Base-by-base conservation (phyloP, 1,140 invertebrate genomes). In the Diorhabda carinulata region DNA sequence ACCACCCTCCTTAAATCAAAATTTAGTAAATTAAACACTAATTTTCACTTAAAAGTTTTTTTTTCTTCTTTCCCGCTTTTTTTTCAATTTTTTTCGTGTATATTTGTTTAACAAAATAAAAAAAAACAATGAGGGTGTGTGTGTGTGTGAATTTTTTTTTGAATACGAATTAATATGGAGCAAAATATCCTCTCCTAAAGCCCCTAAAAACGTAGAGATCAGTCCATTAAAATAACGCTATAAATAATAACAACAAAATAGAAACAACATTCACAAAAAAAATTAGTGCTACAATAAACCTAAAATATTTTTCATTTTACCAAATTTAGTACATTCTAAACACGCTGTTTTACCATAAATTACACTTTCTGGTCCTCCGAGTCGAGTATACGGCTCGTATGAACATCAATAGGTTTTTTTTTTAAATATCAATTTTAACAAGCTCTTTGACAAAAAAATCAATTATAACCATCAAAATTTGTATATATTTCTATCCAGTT, bases 121-220 rank as follows among this genome's bases (percentile, higher is more conserved):
- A 44, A 42, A 60, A 64, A 66, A 67, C 45, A 67, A 70, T 71
- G 47, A 66, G 56, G 63, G 60, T 64, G 47, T 52, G 47, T 8
- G 10, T 71, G 47, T 44, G 44, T 69, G 67, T 57, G 47, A 59
- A 69, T 72, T 69, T 66, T 77, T 76, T 72, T 73, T 64, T 76
- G 72, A 65, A 66, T 61, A 69, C 67, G 59, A 57, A 73, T 80
- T 75, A 81, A 73, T 81, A 81, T 43, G 80, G 80, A 62, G 78
- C 75, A 73, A 76, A 81, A 74, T 78, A 80, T 61, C 73, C 79
- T 72, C 80, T 76, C 73, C 79, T 77, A 72, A 78, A 81, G 67
- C 78, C 77, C 78, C 80, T 81, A 77, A 75, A 80, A 80, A 68
- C 73, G 71, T 73, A 75, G 72, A 75, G 61, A 75, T 77, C 74